Percentiles rank a stretch among this genome's conserved stretches.
phyloP scores from a whole-genome alignment of 53 echinoderm and acorn worm species.

The Paracentrotus lividus region DNA sequence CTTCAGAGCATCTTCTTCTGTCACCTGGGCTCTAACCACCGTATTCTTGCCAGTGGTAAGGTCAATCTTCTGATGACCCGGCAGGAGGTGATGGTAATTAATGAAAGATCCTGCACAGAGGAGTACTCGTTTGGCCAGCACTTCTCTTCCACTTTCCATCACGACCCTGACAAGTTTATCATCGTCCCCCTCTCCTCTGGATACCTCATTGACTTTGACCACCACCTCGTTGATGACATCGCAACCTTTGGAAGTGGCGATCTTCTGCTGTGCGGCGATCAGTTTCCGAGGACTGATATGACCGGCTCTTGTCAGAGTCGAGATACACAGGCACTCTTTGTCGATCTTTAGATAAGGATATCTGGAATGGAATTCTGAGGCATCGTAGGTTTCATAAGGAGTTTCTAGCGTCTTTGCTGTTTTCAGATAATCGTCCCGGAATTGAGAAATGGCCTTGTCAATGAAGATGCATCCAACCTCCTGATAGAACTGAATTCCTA shows the following conservation, averaged over 20 bases:
- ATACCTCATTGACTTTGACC: slow-evolving; percentile 39
- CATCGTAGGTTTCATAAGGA: neutral
- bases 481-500: slow-evolving; percentile 56
- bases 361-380: slow-evolving; percentile 21
- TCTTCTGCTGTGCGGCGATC: slow-evolving; percentile 77
- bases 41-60: slow-evolving; percentile 36
- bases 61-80: slow-evolving; percentile 68
- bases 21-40: slow-evolving; percentile 76
- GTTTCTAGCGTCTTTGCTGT: neutral
- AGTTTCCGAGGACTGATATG: slow-evolving; percentile 79
- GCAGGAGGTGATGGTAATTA: slow-evolving; percentile 76
- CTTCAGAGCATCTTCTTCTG: slow-evolving; percentile 66
- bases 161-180: slow-evolving; percentile 42
- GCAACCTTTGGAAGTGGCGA: slow-evolving; percentile 77
- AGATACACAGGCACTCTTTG: slow-evolving; percentile 64
- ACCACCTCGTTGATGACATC: slow-evolving; percentile 76
- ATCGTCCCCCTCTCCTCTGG: slow-evolving; percentile 3
- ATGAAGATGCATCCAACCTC: slow-evolving; percentile 60
- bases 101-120: slow-evolving; percentile 83
- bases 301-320: slow-evolving; percentile 75
- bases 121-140: slow-evolving; percentile 75
- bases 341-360: slow-evolving; percentile 52
- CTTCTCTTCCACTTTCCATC: slow-evolving; percentile 45
- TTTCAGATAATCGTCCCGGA: neutral
- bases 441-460: neutral